Percentiles rank a stretch among this genome's conserved stretches.
Conservation (phyloP, 2,888 invertebrate genomes). For the Eutolmus rufibarbis region DNA sequence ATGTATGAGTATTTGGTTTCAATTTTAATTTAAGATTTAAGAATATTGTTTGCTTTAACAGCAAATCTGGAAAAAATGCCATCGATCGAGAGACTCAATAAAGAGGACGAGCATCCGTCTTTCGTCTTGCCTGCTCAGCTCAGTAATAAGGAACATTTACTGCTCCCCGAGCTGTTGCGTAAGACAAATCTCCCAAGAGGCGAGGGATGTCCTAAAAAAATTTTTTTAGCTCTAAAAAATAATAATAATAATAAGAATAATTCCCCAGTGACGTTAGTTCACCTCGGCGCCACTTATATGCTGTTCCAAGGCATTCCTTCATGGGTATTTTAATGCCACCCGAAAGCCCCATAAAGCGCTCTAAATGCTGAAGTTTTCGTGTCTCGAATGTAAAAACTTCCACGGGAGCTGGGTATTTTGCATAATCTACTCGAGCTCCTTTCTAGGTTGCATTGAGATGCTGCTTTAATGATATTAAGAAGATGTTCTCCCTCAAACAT, state of each 20-base stretch:
- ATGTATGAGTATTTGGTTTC: too few species aligned
- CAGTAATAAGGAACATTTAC: neutral
- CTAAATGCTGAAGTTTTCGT: constrained; percentile 35
- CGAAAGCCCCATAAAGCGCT: constrained; percentile 18
- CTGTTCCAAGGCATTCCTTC: neutral
- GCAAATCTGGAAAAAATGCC: too few species aligned
- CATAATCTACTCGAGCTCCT: constrained; percentile 43
- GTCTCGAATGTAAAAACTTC: constrained; percentile 32
- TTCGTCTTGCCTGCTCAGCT: neutral
- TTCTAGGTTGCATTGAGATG: constrained; percentile 41
- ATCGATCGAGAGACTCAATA: neutral
- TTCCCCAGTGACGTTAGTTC: constrained; percentile 20
- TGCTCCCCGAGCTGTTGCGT: neutral
- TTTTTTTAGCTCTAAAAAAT: neutral
- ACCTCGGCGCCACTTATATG: constrained; percentile 23
- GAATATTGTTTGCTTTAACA: too few species aligned
- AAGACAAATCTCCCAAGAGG: neutral
- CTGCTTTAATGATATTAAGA: constrained; percentile 41
- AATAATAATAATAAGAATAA: neutral
- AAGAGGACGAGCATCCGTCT: neutral
- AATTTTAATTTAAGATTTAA: too few species aligned
- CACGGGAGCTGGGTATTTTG: constrained; percentile 35
- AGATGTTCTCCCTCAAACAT: constrained; percentile 18
- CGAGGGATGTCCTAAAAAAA: neutral
- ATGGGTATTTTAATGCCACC: constrained; percentile 11